A percentile compares a stretch with the other conserved stretches of the same genome.
Conservation (phyloP, 1,140 invertebrate species). For the Brachionus rubens region DNA sequence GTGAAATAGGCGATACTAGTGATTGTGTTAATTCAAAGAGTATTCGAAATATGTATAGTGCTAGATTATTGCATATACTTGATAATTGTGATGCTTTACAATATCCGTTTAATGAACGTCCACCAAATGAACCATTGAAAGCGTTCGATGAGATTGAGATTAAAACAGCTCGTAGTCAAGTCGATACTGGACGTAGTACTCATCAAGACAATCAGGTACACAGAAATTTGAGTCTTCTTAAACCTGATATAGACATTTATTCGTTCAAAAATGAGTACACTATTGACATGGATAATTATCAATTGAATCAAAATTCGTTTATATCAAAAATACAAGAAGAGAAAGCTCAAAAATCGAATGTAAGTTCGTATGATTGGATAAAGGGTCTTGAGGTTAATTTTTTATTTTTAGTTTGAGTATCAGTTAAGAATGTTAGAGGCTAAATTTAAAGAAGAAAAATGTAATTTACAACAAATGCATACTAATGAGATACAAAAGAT, state of each 20-base stretch:
- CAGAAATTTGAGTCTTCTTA: neutral
- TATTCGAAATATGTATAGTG: constrained; percentile 33
- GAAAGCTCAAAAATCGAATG: neutral
- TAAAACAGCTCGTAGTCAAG: neutral
- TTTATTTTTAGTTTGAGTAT: constrained; percentile 52
- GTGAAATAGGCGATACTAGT: constrained; percentile 52
- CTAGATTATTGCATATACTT: constrained; percentile 7
- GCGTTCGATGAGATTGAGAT: constrained; percentile 1
- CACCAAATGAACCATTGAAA: neutral
- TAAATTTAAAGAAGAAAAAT: constrained; percentile 59
- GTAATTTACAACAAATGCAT: constrained; percentile 58
- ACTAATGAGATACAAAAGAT: constrained; percentile 59
- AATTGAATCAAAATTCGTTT: constrained; percentile 14
- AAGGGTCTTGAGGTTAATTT: neutral
- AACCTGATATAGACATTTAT: neutral
- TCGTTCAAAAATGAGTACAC: neutral
- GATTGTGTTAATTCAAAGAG: neutral
- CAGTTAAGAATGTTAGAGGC: constrained; percentile 58
- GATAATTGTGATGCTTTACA: constrained; percentile 12
- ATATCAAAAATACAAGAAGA: constrained; percentile 16
- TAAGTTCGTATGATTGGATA: neutral
- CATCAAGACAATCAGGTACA: neutral
- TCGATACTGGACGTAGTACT: neutral
- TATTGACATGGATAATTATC: neutral
- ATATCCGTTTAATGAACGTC: constrained; percentile 36